Percentiles rank a stretch among this genome's conserved stretches.
These are phyloP conservation scores for Ligdia adustata DNA, from an alignment of 2,888 invertebrate genomes.

Conservation along the genomic window DNA sequence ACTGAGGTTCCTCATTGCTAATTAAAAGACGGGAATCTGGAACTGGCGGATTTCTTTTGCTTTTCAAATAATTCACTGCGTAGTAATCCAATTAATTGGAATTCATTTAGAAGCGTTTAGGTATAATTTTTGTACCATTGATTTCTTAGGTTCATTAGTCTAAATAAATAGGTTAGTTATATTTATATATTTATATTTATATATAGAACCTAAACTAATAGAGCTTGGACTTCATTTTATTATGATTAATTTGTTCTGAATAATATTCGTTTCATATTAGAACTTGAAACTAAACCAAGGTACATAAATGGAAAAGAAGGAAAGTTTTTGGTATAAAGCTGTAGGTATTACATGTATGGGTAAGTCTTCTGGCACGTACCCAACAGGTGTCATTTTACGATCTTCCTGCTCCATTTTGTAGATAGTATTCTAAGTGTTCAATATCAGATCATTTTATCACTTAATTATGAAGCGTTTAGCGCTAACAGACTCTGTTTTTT, in stretches of 20 bases:
- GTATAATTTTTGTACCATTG: not conserved
- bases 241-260: too few species aligned
- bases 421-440: constrained; percentile 16
- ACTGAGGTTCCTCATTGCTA: constrained; percentile 51
- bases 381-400: constrained; percentile 27
- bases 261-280: too few species aligned
- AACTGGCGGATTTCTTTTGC: constrained; percentile 41
- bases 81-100: constrained; percentile 1
- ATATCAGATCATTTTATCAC: constrained; percentile 11
- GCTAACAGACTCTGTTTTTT: too few species aligned
- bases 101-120: not conserved
- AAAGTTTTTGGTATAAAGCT: not conserved
- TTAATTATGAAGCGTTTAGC: not conserved
- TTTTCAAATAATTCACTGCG: constrained; percentile 1
- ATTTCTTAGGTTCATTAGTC: not conserved
- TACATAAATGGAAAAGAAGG: too few species aligned
- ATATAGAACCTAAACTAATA: too few species aligned
- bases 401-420: constrained; percentile 5
- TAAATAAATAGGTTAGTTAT: too few species aligned
- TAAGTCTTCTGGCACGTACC: constrained; percentile 1
- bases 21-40: constrained; percentile 50
- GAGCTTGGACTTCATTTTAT: too few species aligned
- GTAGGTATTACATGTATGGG: too few species aligned
- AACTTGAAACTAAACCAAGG: too few species aligned
- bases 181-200: too few species aligned